Evolutionary conservation across 2,888 invertebrate species (phyloP), one percentile per base, ranked within the genome.

Genomic region (Drosophila picticornis): DNA sequence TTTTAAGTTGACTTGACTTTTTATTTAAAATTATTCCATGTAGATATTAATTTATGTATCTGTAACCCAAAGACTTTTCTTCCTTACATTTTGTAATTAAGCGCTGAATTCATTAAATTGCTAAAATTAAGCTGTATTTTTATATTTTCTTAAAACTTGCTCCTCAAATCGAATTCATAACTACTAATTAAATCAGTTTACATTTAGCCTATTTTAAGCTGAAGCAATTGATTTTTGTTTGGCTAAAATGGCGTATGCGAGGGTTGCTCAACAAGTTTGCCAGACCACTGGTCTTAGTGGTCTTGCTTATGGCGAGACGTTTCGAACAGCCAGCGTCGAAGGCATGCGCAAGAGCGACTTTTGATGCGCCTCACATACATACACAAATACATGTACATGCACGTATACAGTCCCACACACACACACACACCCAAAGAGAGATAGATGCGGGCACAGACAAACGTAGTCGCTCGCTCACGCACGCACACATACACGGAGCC

Each of bases 291-390:
- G 27, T 16, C 9, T 10, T n/a, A 22, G 9, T n/a, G 11, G 6
- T 32, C 7, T 16, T 7, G 4, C n/a, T n/a, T 5, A 7, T 7
- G 1, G 51, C 38, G 48, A 81, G 88, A 66, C 75, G n/a, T 63
- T 61, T 73, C 55, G 59, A 68, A 29, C 82, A 71, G 63, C 83
- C 90, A 34, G 66, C 84, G 88, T 67, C 72, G 48, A 88, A 90
- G 87, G 81, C 90, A 88, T 88, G 87, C 87, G 90, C 90, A 88
- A 88, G 87, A 87, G 87, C 82, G 86, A 84, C 84, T 77, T 76
- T 64, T 55, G 76, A 74, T 76, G 77, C 82, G 72, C 66, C 78
- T 75, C 73, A 75, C 72, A 79, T 81, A 77, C 71, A 88, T 61
- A 78, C 72, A 75, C 55, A 75, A 31, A 66, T 34, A 61, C 64